phyloP scores from a whole-genome alignment of 1,140 invertebrate genomes.

The Olivierus martensii region DNA sequence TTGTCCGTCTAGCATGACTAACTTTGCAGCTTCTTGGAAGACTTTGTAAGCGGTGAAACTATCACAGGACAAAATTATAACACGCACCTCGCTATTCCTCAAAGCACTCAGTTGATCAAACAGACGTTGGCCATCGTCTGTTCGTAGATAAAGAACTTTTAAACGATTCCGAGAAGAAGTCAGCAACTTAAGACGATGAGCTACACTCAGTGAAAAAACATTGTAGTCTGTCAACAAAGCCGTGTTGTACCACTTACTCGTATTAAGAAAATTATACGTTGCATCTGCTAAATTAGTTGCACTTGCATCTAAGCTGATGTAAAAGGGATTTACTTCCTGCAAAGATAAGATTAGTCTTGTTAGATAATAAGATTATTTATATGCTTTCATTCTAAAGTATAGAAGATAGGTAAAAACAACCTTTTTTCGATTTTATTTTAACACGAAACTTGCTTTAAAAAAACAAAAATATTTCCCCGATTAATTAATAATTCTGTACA shows the following conservation, averaged over 20 bases:
- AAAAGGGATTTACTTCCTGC: slow-evolving; percentile 6
- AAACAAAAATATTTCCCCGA: too few relatives aligned
- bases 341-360: background rate
- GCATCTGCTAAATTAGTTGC: slow-evolving; percentile 4
- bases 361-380: too few relatives aligned
- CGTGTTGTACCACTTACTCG: slow-evolving; percentile 4
- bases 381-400: too few relatives aligned
- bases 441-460: too few relatives aligned
- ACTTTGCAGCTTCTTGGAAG: slow-evolving; percentile 3
- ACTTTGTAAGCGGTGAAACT: background rate
- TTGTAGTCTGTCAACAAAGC: slow-evolving; percentile 3
- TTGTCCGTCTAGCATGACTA: slow-evolving; percentile 1
- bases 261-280: slow-evolving; percentile 1
- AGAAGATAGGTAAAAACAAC: too few relatives aligned
- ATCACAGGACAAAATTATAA: slow-evolving; percentile 7
- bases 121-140: background rate
- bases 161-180: too few relatives aligned
- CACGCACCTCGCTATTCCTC: slow-evolving; percentile 4
- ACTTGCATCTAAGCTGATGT: slow-evolving; percentile 8
- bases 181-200: background rate
- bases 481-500: too few relatives aligned
- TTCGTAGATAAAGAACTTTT: background rate
- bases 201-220: background rate
- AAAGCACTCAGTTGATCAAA: background rate
- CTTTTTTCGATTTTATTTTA: too few relatives aligned